Evolutionary conservation across 1,140 invertebrate genomes (phyloP), one percentile per base, ranked within the genome.

Genomic region (Pararge aegeria): DNA sequence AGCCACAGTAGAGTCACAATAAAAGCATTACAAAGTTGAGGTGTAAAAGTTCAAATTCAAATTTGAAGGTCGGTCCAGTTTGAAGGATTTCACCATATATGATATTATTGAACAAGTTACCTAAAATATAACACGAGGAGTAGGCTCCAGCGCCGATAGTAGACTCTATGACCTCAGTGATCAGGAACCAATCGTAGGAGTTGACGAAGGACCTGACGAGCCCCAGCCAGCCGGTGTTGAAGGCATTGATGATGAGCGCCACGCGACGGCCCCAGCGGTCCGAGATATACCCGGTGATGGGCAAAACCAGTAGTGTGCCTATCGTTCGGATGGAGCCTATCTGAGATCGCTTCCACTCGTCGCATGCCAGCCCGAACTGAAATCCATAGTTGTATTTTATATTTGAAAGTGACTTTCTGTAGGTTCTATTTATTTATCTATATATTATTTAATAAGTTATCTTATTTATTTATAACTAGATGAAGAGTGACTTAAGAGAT

Each of bases 291-390:
- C 94, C 94, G 0, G 93, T 92, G 40, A 95, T 89, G 6, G 93
- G 92, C 44, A 95, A 82, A n/a, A 94, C 94, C 37, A 94, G 73
- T 46, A 95, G 92, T 34, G 93, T 93, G 10, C 94, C 94, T 38
- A 94, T 75, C 48, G 93, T 95, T 48, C 94, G 93, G 21, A 94
- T 90, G 1, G 94, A 95, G 7, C 94, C 94, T 5, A 95, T 93
- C 30, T 94, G 78, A 0, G 94, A 92, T 16, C 95, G 81, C 69
- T 92, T 93, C 94, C 94, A 95, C 68, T 92, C 90, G 66, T 94
- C 75, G 44, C 89, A 90, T 0, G 76, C 87, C 50, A 90, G 68
- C 16, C 68, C 72, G 29, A 88, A 82, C 89, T 90, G 73, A n/a
- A 83, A 78, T 24, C 3, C 24, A 24, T 4, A 24, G n/a, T n/a